Percentiles rank a stretch among this genome's conserved stretches.
Conservation (phyloP, 2,888 invertebrate genomes). For the Pterostichus madidus region DNA sequence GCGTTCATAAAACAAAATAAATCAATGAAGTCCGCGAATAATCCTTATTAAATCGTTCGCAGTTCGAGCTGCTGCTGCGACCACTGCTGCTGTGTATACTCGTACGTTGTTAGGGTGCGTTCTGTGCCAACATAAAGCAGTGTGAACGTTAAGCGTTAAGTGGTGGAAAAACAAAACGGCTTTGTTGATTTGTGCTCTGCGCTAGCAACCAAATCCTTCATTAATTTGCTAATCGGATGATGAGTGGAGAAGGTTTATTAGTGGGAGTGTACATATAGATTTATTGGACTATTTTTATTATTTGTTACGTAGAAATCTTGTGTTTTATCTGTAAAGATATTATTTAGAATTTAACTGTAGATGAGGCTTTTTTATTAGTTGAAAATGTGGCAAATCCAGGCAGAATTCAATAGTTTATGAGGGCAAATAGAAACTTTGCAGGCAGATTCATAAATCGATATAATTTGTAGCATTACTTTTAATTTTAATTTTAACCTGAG, state of each 20-base stretch:
- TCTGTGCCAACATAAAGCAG: not conserved
- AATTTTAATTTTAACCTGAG: no score
- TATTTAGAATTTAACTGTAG: no score
- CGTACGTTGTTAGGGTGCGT: not conserved
- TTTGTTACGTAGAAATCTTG: not conserved
- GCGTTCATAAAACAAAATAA: constrained; percentile 32
- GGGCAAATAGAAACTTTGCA: no score
- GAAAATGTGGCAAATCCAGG: no score
- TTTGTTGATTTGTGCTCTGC: constrained; percentile 39
- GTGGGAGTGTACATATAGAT: no score
- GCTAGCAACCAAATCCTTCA: constrained; percentile 53
- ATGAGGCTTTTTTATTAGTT: no score
- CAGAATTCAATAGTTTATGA: no score
- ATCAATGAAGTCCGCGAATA: constrained; percentile 41
- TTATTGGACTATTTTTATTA: constrained; percentile 6
- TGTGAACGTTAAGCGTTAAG: constrained; percentile 22
- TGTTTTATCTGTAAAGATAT: no score
- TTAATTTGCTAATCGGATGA: constrained; percentile 64
- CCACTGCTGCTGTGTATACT: not conserved
- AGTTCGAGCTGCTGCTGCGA: not conserved
- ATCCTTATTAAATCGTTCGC: constrained; percentile 49
- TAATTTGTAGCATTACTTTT: no score
- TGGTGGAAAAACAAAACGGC: constrained; percentile 56
- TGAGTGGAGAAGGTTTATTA: not conserved
- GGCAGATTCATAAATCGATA: no score